These are phyloP conservation scores for Tricholaema leucomelas DNA, from an alignment of 2,113 vertebrate species.

Conservation along the genomic window DNA sequence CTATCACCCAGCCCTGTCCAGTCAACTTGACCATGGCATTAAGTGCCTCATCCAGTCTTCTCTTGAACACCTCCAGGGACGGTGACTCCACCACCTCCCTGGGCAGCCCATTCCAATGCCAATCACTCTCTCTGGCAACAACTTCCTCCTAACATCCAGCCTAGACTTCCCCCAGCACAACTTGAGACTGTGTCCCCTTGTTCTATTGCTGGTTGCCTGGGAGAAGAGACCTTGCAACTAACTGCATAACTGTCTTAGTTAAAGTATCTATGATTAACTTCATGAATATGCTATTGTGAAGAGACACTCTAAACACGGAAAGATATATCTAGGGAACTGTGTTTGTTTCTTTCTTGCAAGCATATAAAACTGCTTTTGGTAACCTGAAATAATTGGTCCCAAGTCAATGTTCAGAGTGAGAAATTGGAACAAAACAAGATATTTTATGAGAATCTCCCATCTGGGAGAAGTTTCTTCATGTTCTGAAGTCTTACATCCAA, in stretches of 20 bases:
- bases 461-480: neutral
- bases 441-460: neutral
- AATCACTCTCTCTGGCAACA: no score
- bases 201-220: no score
- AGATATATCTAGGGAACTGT: neutral
- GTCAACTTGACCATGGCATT: no score
- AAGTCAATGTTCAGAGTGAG: neutral
- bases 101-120: no score
- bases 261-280: neutral
- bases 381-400: neutral
- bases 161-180: no score
- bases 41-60: no score
- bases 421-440: neutral
- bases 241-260: neutral
- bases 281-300: neutral
- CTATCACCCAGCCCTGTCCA: no score
- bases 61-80: no score
- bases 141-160: no score
- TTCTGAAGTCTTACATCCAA: neutral
- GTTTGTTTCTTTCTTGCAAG: neutral
- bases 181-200: no score
- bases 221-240: neutral
- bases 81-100: no score
- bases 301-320: neutral
- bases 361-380: neutral